Evolutionary conservation across 2,113 vertebrate genomes (phyloP).

Genomic region (Saccopteryx bilineata): DNA sequence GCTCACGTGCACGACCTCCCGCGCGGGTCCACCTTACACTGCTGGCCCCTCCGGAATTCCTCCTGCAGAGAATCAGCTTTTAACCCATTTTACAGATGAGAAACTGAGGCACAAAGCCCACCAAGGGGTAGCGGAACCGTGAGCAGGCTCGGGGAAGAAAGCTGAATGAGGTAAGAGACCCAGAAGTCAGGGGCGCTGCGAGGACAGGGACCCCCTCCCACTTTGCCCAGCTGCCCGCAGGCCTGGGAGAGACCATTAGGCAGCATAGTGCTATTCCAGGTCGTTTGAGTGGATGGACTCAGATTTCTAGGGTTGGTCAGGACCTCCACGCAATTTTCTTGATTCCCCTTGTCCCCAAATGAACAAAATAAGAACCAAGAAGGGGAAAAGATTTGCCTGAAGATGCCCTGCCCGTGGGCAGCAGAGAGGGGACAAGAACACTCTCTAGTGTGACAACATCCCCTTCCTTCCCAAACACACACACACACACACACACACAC

Average conservation of each 20-base stretch:
- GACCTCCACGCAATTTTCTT: neutral
- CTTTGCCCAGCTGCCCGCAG: rapidly evolving
- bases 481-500: neutral
- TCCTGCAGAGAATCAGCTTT: rapidly evolving
- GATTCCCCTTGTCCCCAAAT: neutral
- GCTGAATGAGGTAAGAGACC: neutral
- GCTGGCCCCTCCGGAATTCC: no score
- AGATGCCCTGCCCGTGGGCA: neutral
- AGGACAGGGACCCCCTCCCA: no score
- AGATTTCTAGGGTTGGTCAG: neutral
- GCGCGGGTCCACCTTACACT: no score
- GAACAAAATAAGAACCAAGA: neutral
- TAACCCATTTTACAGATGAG: neutral
- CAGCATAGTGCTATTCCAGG: neutral
- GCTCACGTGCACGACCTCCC: rapidly evolving
- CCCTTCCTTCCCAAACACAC: neutral
- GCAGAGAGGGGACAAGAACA: neutral
- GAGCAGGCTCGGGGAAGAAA: neutral
- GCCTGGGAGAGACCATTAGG: neutral
- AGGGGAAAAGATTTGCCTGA: neutral
- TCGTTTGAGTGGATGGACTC: neutral
- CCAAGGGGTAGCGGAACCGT: rapidly evolving
- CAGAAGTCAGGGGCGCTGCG: no score
- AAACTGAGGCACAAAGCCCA: neutral
- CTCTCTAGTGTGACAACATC: rapidly evolving